Evolutionary conservation across 1,140 invertebrate species (phyloP), one percentile per base, ranked within the genome.

Genomic region (Neotoxoptera formosana): DNA sequence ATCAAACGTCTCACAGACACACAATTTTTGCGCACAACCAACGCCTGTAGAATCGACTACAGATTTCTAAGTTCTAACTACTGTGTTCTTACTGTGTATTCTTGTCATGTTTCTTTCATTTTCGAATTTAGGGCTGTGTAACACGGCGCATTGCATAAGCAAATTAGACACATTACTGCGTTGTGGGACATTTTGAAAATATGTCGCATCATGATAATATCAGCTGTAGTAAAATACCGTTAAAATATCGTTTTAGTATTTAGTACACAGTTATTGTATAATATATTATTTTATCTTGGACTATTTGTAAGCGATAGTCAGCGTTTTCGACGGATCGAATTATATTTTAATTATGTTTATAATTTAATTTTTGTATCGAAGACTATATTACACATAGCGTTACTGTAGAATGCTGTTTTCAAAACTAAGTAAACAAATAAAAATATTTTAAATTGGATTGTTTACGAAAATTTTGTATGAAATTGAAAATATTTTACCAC

Each of bases 361-460:
- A 76, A 76, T 76, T n/a, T n/a, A 67, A 7, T n/a, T 7, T 14
- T 67, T 17, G 14, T 17, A 17, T 7, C 20, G 51, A 53, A 23
- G 21, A 21, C 17, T 7, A 14, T 47, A 0, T 47, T 23, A 21
- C 6, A 14, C 14, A 34, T 14, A 9, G 14, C 30, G 60, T 17
- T 17, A 17, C 30, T 76, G 60, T n/a, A 2, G n/a, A 34, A n/a
- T 76, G 14, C n/a, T 76, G n/a, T 76, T n/a, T 76, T 76, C 30
- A 76, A 76, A n/a, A 76, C n/a, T 9, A n/a, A 76, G 60, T 76
- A 76, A 76, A 76, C 60, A 76, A n/a, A 76, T 76, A 34, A 76
- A 76, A 76, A 14, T 67, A 76, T 76, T n/a, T 9, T n/a, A 17
- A 7, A n/a, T 76, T 76, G 60, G 60, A 76, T 76, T 76, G 60